A percentile compares a stretch with the other conserved stretches of the same genome.
Evolutionary conservation across 30 jellyfish, hydroid and myxozoan genomes (phyloP).

Genomic region (Pelagia noctiluca): DNA sequence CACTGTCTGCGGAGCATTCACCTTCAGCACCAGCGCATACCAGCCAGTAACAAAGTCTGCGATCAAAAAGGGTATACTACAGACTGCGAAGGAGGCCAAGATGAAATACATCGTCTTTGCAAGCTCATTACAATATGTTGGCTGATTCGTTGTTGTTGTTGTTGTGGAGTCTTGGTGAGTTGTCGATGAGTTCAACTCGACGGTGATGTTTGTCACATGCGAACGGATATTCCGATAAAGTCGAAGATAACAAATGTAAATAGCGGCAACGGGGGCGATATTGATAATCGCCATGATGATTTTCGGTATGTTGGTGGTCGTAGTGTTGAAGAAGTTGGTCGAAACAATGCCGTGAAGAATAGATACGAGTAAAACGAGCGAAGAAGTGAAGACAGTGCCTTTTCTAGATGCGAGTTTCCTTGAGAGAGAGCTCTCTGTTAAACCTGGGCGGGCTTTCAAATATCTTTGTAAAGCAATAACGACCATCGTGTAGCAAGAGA

Average conservation of each 20-base stretch:
- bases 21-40: slow-evolving; percentile 28
- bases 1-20: slow-evolving; percentile 28
- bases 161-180: no score
- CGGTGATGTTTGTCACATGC: slow-evolving; percentile 15
- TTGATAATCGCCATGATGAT: slow-evolving; percentile 21
- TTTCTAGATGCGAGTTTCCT: slow-evolving; percentile 14
- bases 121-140: no score
- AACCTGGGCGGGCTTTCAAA: slow-evolving; percentile 22
- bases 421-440: background rate
- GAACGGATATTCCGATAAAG: slow-evolving; percentile 16
- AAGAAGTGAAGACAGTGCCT: slow-evolving; percentile 8
- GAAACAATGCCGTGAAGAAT: slow-evolving; percentile 57
- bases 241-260: slow-evolving; percentile 41
- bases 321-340: slow-evolving; percentile 14
- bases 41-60: slow-evolving; percentile 54
- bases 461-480: slow-evolving; percentile 47
- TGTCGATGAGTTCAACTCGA: no score
- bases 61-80: slow-evolving; percentile 31
- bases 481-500: slow-evolving; percentile 39
- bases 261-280: slow-evolving; percentile 4
- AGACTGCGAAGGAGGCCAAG: slow-evolving; percentile 31
- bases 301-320: background rate
- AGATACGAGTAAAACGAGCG: slow-evolving; percentile 3
- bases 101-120: no score
- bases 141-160: no score